Evolutionary conservation across 2,888 invertebrate species (phyloP), one percentile per base, ranked within the genome.

Genomic region (Esperia sulphurella): DNA sequence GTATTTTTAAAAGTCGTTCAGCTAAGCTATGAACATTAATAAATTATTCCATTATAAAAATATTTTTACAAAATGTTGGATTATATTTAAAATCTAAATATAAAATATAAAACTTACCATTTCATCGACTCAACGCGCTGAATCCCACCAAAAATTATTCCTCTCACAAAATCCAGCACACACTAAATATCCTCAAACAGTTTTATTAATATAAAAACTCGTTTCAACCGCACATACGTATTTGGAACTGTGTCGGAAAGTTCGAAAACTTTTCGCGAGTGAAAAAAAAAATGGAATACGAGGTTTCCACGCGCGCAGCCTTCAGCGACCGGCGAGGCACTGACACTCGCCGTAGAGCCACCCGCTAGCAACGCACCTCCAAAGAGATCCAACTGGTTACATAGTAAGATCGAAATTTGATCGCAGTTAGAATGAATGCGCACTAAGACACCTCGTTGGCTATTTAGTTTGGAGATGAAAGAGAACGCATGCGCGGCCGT

Each of bases 331-430:
- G 64, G 72, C 77, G 74, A 64, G 63, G 59, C 63, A 84, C 83
- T 85, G 80, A 64, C 68, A 56, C 40, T 21, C 47, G 47, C 46
- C 51, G 53, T 55, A 57, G 52, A 54, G 56, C 62, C 63, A 58
- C 69, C 57, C 60, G 51, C 59, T 21, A 21, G 59, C 53, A 54
- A 67, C 70, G 59, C 72, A 70, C 68, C 65, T 66, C 63, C 68
- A 73, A 84, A 82, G 72, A 75, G 79, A 78, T 77, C 76, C 75
- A 83, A 77, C 79, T 68, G 61, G 79, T 78, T 82, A 85, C 83
- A 81, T 77, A 68, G 73, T 87, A 87, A 87, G 87, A 87, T 86
- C 84, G 83, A 87, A 86, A 81, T 87, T 88, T 84, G 85, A 83
- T 83, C 83, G 87, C 73, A 82, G 80, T 80, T 77, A 79, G 63